Base-by-base conservation (phyloP, 2,113 vertebrate genomes). In the Peromyscus maniculatus region DNA sequence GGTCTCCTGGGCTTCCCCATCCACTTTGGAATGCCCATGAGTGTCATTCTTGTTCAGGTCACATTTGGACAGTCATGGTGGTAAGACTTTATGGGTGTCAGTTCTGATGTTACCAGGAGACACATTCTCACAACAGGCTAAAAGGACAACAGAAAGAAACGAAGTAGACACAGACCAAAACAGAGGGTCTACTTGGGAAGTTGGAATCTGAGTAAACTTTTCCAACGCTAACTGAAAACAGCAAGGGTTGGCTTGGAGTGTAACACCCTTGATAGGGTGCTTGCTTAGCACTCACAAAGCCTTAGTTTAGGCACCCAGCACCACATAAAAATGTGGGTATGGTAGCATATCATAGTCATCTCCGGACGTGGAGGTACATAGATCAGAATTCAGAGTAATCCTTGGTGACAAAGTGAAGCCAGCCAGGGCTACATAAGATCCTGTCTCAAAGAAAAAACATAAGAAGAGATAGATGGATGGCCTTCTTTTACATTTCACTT, bases 161-260 rank as follows among this genome's bases (percentile, higher is more conserved):
- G 1, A 28, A 75, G 28, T 64, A 71, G 57, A 66, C 26, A 94
- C 21, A 94, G 4, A 64, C 31, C 26, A 84, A 93, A 82, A 4
- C 21, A 59, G 55, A n/a, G 11, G 2, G 36, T 59, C 24, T 26
- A 26, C 55, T 26, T 69, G 6, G n/a, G 22, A 91, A 86, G 7
- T 39, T 93, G n/a, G 52, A 93, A 83, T 78, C 39, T 59, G 15
- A 94, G 52, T 1, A 93, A 82, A 2, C 5, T n/a, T 78, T 15
- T 87, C 72, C 28, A 97, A 8, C n/a, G 7, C 75, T 89, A 91
- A 22, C n/a, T 78, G 26, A 89, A 96, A 55, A 95, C 59, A 78
- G 64, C 46, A 55, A 91, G 59, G 22, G n/a, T 86, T 66, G 36
- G 21, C 55, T 59, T 21, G 36, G 33, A 82, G 33, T 59, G 19